These are phyloP conservation scores for Netelia inedita DNA, from an alignment of 2,888 invertebrate species.

Conservation along the genomic window DNA sequence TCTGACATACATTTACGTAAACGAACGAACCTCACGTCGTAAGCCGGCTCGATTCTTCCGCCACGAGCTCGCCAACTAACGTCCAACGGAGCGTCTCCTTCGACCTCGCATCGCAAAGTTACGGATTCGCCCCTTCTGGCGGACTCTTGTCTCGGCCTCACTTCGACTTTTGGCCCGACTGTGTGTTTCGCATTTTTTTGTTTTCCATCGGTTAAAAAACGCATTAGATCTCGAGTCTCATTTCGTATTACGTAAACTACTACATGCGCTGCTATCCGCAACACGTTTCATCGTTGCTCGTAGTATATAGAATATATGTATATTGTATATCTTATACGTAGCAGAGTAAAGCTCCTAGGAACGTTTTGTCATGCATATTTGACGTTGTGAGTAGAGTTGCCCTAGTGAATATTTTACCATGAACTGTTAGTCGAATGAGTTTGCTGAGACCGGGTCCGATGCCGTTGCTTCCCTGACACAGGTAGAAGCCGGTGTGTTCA, in stretches of 20 bases:
- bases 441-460: slow-evolving; percentile 88
- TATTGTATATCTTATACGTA: not conserved
- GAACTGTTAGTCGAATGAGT: slow-evolving; percentile 88
- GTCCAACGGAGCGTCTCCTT: slow-evolving; percentile 86
- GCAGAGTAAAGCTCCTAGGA: slow-evolving; percentile 52
- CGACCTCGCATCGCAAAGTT: slow-evolving; percentile 86
- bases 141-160: slow-evolving; percentile 85
- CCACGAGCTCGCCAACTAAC: slow-evolving; percentile 86
- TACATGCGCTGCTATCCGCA: not conserved
- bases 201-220: not conserved
- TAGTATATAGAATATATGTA: not conserved
- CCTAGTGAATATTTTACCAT: slow-evolving; percentile 85
- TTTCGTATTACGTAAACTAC: not conserved
- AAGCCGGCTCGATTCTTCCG: slow-evolving; percentile 86
- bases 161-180: slow-evolving; percentile 86
- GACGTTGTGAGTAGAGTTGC: slow-evolving; percentile 50
- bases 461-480: slow-evolving; percentile 88
- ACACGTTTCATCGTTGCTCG: slow-evolving; percentile 5
- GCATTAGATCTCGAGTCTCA: not conserved
- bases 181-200: slow-evolving; percentile 22
- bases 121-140: slow-evolving; percentile 86
- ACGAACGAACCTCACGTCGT: slow-evolving; percentile 85
- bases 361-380: slow-evolving; percentile 69
- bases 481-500: slow-evolving; percentile 87
- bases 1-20: not conserved